Percentiles rank a stretch among this genome's conserved stretches.
Evolutionary conservation across 2,113 vertebrate species (phyloP).

Genomic region (Vidua macroura): DNA sequence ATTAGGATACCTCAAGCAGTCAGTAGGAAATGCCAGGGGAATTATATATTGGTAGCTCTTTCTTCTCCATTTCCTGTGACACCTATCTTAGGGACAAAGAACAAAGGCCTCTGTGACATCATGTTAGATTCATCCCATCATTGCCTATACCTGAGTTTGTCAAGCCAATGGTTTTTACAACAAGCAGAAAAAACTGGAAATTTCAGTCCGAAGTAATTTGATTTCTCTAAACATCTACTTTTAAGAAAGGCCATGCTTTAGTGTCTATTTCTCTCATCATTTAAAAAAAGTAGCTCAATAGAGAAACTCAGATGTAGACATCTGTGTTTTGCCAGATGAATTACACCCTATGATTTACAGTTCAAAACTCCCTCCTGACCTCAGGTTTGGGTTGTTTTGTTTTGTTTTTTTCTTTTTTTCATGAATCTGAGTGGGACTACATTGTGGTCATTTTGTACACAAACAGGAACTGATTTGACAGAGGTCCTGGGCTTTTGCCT

Average conservation of each 20-base stretch:
- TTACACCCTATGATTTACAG: background rate
- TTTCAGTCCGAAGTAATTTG: background rate
- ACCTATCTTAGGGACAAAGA: background rate
- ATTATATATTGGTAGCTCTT: background rate
- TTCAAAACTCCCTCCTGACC: background rate
- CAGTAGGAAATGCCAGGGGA: background rate
- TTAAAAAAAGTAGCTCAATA: background rate
- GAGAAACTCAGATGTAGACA: background rate
- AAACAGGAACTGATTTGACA: background rate
- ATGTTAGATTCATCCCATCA: background rate
- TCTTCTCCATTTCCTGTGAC: background rate
- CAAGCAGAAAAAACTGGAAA: background rate
- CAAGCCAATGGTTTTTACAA: background rate
- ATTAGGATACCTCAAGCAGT: background rate
- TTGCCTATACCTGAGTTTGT: background rate
- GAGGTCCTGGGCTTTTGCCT: accelerated
- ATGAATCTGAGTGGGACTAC: background rate
- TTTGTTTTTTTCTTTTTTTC: background rate
- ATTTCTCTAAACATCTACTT: background rate
- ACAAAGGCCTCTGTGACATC: background rate
- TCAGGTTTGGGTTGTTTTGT: background rate
- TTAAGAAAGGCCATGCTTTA: background rate
- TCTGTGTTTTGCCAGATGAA: background rate
- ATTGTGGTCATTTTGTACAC: background rate
- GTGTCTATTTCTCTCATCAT: background rate